A percentile compares a stretch with the other conserved stretches of the same genome.
Evolutionary conservation across 2,113 vertebrate genomes (phyloP).

Genomic region (Sterrhoptilus dennistouni): DNA sequence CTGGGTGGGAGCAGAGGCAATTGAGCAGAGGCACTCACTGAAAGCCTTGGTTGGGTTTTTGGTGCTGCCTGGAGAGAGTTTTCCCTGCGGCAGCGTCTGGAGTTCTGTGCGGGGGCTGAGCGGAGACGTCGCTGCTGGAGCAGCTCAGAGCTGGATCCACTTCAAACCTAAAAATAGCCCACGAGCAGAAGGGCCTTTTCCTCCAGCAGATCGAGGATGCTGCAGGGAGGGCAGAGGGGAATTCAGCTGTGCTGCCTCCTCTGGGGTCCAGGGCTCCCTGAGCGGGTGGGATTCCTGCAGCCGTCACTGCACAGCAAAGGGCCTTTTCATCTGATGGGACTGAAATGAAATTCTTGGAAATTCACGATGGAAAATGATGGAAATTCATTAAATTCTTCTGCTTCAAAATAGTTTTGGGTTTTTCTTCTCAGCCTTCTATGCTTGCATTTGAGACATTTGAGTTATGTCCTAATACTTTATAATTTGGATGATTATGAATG

Average conservation of each 20-base stretch:
- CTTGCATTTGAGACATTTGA: background rate
- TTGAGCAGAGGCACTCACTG: background rate
- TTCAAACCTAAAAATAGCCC: slow-evolving; percentile 57
- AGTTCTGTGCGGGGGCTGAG: background rate
- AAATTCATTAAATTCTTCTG: background rate
- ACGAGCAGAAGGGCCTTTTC: background rate
- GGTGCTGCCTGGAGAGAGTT: background rate
- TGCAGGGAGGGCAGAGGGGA: background rate
- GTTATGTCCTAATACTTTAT: background rate
- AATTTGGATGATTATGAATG: background rate
- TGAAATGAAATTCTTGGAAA: background rate
- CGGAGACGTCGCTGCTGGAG: background rate
- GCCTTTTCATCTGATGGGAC: background rate
- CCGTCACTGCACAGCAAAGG: background rate
- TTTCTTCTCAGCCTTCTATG: background rate
- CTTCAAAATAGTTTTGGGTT: background rate
- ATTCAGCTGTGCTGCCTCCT: background rate
- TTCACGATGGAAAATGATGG: too few relatives aligned
- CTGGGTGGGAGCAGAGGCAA: background rate
- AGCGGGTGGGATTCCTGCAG: background rate
- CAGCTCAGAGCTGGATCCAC: slow-evolving; percentile 48
- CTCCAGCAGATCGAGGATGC: background rate
- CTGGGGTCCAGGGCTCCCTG: background rate
- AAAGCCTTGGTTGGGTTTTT: background rate
- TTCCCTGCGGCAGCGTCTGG: background rate